Evolutionary conservation across 1,140 invertebrate species (phyloP).

Genomic region (Pseudomyrmex flavicornis): DNA sequence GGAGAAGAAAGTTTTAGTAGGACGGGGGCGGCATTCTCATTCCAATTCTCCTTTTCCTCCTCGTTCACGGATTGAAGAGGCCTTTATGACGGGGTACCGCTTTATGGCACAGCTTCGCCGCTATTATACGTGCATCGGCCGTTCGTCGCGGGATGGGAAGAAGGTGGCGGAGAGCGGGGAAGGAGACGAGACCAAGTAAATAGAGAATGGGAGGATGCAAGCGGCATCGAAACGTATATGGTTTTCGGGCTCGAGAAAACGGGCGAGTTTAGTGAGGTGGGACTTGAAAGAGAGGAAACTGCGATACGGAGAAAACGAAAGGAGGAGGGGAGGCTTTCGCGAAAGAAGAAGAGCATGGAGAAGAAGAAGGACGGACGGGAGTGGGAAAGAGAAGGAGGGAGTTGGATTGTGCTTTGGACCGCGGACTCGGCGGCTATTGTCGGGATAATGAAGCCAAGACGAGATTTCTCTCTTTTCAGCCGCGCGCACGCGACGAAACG

Average conservation of each 20-base stretch:
- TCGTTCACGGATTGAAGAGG: constrained; percentile 77
- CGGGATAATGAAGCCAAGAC: constrained; percentile 81
- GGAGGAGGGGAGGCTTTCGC: not conserved
- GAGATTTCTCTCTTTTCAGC: constrained; percentile 79
- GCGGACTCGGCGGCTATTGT: constrained; percentile 75
- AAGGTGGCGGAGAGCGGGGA: not conserved
- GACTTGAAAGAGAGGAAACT: not conserved
- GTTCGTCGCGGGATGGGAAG: constrained; percentile 10
- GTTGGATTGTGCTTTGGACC: constrained; percentile 58
- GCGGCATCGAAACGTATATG: constrained; percentile 57
- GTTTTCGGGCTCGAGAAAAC: constrained; percentile 64
- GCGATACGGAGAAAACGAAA: constrained; percentile 3
- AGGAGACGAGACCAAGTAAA: not conserved
- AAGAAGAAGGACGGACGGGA: not conserved
- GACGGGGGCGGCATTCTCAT: constrained; percentile 69
- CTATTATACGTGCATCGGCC: constrained; percentile 81
- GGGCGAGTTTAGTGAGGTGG: constrained; percentile 9
- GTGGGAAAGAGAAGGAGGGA: not conserved
- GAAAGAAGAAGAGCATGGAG: not conserved
- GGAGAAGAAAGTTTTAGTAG: constrained; percentile 37
- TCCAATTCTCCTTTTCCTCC: constrained; percentile 75
- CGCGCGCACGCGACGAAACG: constrained; percentile 47
- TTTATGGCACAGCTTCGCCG: constrained; percentile 77
- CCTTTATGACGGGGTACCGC: constrained; percentile 79
- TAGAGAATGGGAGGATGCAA: constrained; percentile 7